phyloP scores from a whole-genome alignment of 2,797 vertebrate species.

The Erethizon dorsatum region DNA sequence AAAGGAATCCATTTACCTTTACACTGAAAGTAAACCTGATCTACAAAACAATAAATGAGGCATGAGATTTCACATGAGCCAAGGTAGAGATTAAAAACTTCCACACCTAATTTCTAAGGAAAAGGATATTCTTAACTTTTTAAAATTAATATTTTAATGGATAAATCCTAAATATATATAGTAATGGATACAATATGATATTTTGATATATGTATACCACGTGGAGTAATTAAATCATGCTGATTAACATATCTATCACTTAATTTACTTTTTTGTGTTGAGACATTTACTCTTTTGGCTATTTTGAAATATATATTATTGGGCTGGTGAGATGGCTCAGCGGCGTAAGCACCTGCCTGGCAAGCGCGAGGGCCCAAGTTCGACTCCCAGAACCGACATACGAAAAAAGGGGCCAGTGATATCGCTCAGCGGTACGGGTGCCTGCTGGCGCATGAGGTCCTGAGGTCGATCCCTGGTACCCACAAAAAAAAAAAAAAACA shows the following conservation, averaged over 20 bases:
- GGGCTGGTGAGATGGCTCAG: too few species aligned
- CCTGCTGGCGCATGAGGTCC: too few species aligned
- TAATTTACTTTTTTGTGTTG: not conserved
- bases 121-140: not conserved
- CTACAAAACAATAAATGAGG: constrained; percentile 79
- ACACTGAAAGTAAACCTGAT: constrained; percentile 85
- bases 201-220: not conserved
- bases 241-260: not conserved
- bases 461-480: too few species aligned
- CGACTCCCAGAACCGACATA: too few species aligned
- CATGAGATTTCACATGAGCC: constrained; percentile 37
- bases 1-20: constrained; percentile 79
- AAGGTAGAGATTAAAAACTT: not conserved
- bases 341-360: too few species aligned
- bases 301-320: not conserved
- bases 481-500: too few species aligned
- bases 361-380: too few species aligned
- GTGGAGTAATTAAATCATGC: not conserved
- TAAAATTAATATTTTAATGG: not conserved
- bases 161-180: not conserved
- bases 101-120: not conserved
- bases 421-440: too few species aligned
- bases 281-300: not conserved
- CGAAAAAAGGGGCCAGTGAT: too few species aligned
- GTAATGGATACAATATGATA: not conserved